Percentiles rank a stretch among this genome's conserved stretches.
These are phyloP conservation scores for Zaprionus bogoriensis DNA, from an alignment of 2,888 invertebrate genomes.

Conservation along the genomic window DNA sequence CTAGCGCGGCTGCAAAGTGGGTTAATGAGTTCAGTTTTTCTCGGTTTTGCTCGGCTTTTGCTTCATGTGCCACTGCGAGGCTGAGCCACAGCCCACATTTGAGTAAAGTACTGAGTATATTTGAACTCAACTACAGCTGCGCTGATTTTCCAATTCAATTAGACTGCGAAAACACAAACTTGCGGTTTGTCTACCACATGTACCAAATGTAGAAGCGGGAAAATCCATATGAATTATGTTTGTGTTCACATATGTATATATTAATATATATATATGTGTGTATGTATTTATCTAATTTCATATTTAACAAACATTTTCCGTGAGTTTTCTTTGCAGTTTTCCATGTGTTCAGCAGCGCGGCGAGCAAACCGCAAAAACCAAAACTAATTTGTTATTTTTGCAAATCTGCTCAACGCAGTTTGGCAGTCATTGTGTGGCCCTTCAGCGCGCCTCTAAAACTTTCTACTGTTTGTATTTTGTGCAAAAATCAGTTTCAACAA, in stretches of 20 bases:
- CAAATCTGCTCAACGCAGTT: background rate
- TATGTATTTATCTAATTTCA: background rate
- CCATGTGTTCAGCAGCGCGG: slow-evolving; percentile 31
- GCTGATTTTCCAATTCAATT: slow-evolving; percentile 31
- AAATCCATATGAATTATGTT: no score
- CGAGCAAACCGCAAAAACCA: slow-evolving; percentile 5
- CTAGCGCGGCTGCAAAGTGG: slow-evolving; percentile 55
- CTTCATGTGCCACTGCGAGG: background rate
- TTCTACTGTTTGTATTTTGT: no score
- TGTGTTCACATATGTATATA: no score
- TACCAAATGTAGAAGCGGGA: no score
- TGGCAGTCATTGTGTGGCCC: background rate
- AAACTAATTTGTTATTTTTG: background rate
- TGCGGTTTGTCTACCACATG: slow-evolving; percentile 20
- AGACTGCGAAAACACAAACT: slow-evolving; percentile 23
- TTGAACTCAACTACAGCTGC: slow-evolving; percentile 17
- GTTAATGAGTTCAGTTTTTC: slow-evolving; percentile 72
- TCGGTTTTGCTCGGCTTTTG: background rate
- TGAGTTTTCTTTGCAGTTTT: background rate
- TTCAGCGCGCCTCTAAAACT: background rate
- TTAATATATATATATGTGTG: no score
- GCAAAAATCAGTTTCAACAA: no score
- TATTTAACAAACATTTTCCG: slow-evolving; percentile 19
- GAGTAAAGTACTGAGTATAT: slow-evolving; percentile 5
- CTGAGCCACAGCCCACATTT: slow-evolving; percentile 15